Percentiles rank a stretch among this genome's conserved stretches.
phyloP scores from a whole-genome alignment of 1,140 invertebrate genomes.

The Drosophila nebulosa region DNA sequence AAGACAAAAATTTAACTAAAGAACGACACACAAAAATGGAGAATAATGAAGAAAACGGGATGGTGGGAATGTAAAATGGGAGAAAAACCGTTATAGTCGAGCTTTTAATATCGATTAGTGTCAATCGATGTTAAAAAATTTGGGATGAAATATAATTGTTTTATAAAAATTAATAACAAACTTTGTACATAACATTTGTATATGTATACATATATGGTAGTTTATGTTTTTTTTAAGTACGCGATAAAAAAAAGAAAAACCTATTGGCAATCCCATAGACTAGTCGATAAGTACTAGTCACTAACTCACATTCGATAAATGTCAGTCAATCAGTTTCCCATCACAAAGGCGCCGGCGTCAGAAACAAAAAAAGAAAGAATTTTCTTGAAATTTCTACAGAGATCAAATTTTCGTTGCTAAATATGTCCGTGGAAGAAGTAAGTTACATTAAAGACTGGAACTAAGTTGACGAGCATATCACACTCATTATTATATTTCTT shows the following conservation, averaged over 20 bases:
- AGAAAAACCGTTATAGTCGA: neutral
- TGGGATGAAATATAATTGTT: too few relatives aligned
- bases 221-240: too few relatives aligned
- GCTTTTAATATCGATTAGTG: neutral
- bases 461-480: too few relatives aligned
- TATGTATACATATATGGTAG: too few relatives aligned
- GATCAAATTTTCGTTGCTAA: neutral
- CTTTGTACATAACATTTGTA: too few relatives aligned
- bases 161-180: too few relatives aligned
- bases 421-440: slow-evolving; percentile 30
- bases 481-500: neutral
- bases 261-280: neutral
- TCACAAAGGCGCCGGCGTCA: slow-evolving; percentile 1
- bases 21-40: neutral
- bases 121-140: too few relatives aligned
- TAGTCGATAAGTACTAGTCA: neutral
- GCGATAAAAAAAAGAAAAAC: too few relatives aligned
- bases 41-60: neutral
- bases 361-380: neutral
- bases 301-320: neutral
- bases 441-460: neutral
- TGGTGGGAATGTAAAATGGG: neutral
- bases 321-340: neutral
- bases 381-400: slow-evolving; percentile 17
- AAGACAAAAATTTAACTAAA: neutral